A percentile compares a stretch with the other conserved stretches of the same genome.
These are phyloP conservation scores for Phainopepla nitens DNA, from an alignment of 2,113 vertebrate genomes.

Conservation along the genomic window DNA sequence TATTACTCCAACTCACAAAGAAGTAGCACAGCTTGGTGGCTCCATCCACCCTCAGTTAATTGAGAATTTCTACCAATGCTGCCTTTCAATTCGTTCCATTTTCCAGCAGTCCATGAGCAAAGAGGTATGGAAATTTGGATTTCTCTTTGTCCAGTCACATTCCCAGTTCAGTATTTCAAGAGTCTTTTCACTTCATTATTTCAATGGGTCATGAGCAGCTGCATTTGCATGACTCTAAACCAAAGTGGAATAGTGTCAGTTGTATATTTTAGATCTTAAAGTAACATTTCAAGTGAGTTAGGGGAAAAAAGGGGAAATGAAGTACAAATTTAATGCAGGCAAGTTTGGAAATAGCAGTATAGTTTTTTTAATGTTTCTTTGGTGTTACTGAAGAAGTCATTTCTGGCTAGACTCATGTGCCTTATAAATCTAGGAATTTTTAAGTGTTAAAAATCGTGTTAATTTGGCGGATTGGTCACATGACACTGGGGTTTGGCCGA, in stretches of 20 bases:
- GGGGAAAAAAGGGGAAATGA: neutral
- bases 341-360: neutral
- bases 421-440: neutral
- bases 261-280: neutral
- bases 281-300: neutral
- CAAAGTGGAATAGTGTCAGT: neutral
- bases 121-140: conserved; percentile 69
- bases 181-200: neutral
- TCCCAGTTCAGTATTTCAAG: neutral
- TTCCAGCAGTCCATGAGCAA: conserved; percentile 84
- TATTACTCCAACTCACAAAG: conserved; percentile 89
- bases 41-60: conserved; percentile 89
- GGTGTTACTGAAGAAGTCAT: neutral
- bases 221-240: neutral
- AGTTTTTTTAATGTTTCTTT: neutral
- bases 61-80: conserved; percentile 93
- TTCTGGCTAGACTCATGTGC: neutral
- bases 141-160: neutral
- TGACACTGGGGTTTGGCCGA: neutral
- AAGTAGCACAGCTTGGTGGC: conserved; percentile 84
- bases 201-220: neutral
- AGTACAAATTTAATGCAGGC: neutral
- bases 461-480: neutral
- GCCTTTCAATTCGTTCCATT: conserved; percentile 87
- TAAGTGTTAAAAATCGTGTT: neutral